A percentile compares a stretch with the other conserved stretches of the same genome.
These are phyloP conservation scores for Pyrrhosoma nymphula DNA, from an alignment of 2,888 invertebrate species.

Conservation along the genomic window DNA sequence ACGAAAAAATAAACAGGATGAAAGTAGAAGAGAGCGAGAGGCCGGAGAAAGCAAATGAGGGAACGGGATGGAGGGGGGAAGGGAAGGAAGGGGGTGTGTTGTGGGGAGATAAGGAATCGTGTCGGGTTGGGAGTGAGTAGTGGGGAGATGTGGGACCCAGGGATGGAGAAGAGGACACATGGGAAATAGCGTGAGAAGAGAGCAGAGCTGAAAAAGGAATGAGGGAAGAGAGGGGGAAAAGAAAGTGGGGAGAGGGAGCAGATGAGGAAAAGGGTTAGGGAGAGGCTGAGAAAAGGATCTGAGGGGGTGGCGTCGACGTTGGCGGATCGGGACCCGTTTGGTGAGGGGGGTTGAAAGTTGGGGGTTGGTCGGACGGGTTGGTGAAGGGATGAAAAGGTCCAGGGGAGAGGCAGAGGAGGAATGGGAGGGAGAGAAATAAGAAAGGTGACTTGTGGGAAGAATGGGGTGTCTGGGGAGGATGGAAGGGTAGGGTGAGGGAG, in stretches of 20 bases:
- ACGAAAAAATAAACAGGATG: not conserved
- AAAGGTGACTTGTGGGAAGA: slow-evolving; percentile 36
- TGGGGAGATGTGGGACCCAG: not conserved
- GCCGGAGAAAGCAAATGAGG: not conserved
- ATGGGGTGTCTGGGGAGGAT: not conserved
- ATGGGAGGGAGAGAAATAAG: not conserved
- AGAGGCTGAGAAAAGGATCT: not conserved
- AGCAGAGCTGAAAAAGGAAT: slow-evolving; percentile 24
- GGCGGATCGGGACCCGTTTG: not conserved
- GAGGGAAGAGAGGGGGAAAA: not conserved
- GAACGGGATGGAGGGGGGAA: not conserved
- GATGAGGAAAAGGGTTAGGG: not conserved
- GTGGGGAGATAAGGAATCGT: not conserved
- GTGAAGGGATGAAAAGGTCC: not conserved
- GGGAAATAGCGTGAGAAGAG: slow-evolving; percentile 44
- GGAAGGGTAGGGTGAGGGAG: too few species aligned
- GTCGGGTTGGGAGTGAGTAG: not conserved
- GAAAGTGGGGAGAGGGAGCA: not conserved
- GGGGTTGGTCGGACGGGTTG: not conserved
- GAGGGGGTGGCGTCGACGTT: too few species aligned
- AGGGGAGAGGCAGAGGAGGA: not conserved
- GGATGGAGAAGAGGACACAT: not conserved
- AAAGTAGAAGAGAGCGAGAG: not conserved
- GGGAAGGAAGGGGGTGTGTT: not conserved
- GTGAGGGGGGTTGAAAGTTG: not conserved